Percentiles rank a stretch among this genome's conserved stretches.
Evolutionary conservation across 2,113 vertebrate genomes (phyloP).

Genomic region (Carlito syrichta): DNA sequence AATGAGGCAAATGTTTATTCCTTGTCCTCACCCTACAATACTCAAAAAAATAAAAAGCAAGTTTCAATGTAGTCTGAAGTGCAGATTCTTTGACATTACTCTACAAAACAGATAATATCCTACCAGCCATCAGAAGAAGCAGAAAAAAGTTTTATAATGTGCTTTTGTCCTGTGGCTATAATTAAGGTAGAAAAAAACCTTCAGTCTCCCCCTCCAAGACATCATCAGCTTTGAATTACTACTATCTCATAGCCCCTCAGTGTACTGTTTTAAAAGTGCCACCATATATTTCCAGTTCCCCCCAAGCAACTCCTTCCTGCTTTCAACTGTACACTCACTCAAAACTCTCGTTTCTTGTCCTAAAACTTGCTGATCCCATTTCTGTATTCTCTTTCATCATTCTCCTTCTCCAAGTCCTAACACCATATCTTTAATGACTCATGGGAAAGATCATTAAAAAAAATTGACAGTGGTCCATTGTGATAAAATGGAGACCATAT

Average conservation of each 20-base stretch:
- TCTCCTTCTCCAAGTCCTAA: conserved; percentile 16
- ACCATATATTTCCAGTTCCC: background rate
- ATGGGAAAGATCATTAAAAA: background rate
- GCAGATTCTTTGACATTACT: conserved; percentile 20
- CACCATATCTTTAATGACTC: background rate
- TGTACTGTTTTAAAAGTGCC: background rate
- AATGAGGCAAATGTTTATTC: background rate
- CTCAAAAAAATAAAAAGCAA: background rate
- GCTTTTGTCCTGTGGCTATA: conserved; percentile 43
- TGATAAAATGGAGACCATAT: background rate
- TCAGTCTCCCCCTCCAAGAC: conserved; percentile 22
- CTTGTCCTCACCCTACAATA: background rate
- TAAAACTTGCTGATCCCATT: conserved; percentile 30
- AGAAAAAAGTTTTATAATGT: background rate
- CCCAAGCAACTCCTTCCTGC: background rate
- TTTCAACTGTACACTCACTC: conserved; percentile 37
- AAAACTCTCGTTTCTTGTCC: background rate
- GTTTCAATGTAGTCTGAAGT: conserved; percentile 9
- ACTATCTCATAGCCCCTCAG: background rate
- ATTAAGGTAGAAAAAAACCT: conserved; percentile 49
- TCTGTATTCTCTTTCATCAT: conserved; percentile 51
- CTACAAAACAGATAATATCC: conserved; percentile 13
- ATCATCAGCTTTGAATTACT: conserved; percentile 10
- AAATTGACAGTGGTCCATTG: background rate
- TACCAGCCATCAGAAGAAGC: background rate